Base-by-base conservation (phyloP, 2,113 vertebrate species). In the Uropsilus gracilis region DNA sequence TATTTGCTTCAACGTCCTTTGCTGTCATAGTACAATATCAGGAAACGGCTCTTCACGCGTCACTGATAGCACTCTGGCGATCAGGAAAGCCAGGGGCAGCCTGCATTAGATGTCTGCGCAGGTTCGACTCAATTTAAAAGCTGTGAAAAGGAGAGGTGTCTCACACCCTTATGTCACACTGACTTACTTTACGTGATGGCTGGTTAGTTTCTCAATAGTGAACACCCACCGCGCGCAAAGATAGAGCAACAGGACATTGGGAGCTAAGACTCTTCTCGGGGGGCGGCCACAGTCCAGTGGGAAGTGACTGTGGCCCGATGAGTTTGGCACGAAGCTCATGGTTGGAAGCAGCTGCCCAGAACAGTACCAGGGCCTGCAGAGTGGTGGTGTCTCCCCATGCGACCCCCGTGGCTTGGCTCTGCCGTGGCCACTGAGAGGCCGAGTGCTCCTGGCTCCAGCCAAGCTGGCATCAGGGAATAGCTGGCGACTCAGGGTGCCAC, bases 1-100 rank as follows among this genome's bases (percentile, higher is more conserved):
- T 95, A 96, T 96, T 94, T 96, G 86, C 76, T 91, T 96, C 73
- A 97, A 71, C 78, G 73, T 95, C 63, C 69, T 88, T 89, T 80
- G 96, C 89, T 90, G 71, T 95, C 81, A 73, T 73, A 59, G 85
- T 84, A 96, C 22, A 88, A 57, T 90, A 90, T 88, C 76, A 95
- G 90, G 81, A 94, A 91, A 77, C 28, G 48, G 68, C 42, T 68
- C 68, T 89, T 69, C 37, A 32, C 77, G 28, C 17, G 10, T 57
- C 71, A 81, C 34, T 89, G 84, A 90, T 12, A 90, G 16, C 90
- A 94, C 63, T 86, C 68, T 44, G 76, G 75, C 89, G 92, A 88
- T 86, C 7, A 77, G 66, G 69, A 71, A 92, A 87, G 28, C 12
- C 66, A 42, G 44, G 75, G 44, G 68, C 30, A 59, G 34, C 71